These are phyloP conservation scores for Odobenus rosmarus DNA, from an alignment of 2,113 vertebrate genomes.

Conservation along the genomic window DNA sequence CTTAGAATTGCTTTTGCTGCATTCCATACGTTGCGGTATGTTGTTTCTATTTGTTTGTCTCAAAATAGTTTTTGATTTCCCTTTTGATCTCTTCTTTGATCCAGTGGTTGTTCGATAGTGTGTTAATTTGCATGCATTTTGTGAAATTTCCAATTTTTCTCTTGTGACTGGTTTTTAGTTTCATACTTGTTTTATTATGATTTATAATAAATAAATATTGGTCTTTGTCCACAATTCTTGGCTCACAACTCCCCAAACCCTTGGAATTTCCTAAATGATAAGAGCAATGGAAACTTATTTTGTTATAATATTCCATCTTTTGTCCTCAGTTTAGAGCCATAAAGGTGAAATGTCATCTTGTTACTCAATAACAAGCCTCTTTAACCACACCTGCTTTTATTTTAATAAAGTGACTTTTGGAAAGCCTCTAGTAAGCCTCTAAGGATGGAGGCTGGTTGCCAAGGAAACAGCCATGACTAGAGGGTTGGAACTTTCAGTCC, in stretches of 20 bases:
- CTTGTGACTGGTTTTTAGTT: neutral
- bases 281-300: neutral
- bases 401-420: conserved; percentile 3
- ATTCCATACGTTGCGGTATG: neutral
- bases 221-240: neutral
- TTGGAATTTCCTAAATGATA: neutral
- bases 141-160: neutral
- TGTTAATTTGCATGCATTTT: neutral
- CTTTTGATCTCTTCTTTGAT: neutral
- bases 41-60: neutral
- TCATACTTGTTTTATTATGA: neutral
- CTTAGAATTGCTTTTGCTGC: neutral
- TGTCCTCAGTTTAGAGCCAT: neutral
- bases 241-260: neutral
- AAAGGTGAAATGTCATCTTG: neutral
- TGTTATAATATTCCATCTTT: neutral
- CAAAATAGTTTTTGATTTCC: neutral
- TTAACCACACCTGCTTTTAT: neutral
- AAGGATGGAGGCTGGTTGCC: neutral
- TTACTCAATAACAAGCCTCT: neutral
- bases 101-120: neutral
- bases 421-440: neutral
- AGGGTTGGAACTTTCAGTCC: neutral
- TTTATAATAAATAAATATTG: neutral
- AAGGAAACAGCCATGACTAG: neutral